A percentile compares a stretch with the other conserved stretches of the same genome.
Conservation (phyloP, 2,113 vertebrate species). For the Rattus norvegicus region DNA sequence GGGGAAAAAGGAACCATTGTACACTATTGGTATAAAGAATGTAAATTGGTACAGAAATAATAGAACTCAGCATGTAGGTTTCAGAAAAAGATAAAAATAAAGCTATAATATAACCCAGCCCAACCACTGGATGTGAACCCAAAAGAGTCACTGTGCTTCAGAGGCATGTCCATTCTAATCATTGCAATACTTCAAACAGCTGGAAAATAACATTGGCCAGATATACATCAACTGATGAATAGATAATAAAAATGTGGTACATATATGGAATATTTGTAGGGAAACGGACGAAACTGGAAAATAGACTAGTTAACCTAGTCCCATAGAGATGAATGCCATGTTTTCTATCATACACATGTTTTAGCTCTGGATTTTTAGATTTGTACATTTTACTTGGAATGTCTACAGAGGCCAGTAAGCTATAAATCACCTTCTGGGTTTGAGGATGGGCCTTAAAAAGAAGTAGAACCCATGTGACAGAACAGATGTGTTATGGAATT, state of each 20-base stretch:
- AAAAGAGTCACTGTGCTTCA: neutral
- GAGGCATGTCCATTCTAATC: neutral
- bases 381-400: neutral
- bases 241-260: no score
- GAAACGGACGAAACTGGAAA: neutral
- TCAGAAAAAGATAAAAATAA: neutral
- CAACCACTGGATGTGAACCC: neutral
- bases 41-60: neutral
- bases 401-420: neutral
- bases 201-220: neutral
- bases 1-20: neutral
- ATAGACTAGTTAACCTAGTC: neutral
- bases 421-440: neutral
- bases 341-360: neutral
- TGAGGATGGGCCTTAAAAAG: neutral
- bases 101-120: neutral
- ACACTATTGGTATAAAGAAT: neutral
- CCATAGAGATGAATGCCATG: neutral
- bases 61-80: neutral
- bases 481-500: neutral
- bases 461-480: neutral
- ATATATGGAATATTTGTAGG: neutral
- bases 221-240: neutral
- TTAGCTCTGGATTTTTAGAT: neutral
- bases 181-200: no score